These are phyloP conservation scores for Dione vanillae DNA, from an alignment of 2,888 invertebrate species.

Conservation along the genomic window DNA sequence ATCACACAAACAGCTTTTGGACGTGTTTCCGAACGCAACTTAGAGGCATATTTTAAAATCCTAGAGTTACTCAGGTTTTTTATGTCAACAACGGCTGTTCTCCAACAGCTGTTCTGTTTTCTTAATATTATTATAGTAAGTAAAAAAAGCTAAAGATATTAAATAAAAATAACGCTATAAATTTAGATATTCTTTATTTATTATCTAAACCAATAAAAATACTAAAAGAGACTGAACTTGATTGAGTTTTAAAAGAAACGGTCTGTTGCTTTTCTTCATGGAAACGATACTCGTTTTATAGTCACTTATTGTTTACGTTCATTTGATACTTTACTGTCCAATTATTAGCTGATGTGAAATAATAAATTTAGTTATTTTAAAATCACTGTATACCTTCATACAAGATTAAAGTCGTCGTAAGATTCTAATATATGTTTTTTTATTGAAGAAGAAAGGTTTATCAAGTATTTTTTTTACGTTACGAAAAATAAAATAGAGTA, in stretches of 20 bases:
- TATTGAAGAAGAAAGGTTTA: too few relatives aligned
- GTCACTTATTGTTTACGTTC: conserved; percentile 12
- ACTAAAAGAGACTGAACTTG: conserved; percentile 17
- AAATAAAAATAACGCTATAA: conserved; percentile 11
- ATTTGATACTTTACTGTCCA: conserved; percentile 14
- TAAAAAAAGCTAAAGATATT: too few relatives aligned
- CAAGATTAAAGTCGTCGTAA: background rate
- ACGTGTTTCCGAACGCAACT: too few relatives aligned
- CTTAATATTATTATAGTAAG: too few relatives aligned
- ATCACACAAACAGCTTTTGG: too few relatives aligned
- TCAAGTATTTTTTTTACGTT: too few relatives aligned
- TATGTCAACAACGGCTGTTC: too few relatives aligned
- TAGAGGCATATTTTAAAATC: too few relatives aligned
- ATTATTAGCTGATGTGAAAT: background rate
- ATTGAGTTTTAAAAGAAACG: conserved; percentile 31
- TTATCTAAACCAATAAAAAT: conserved; percentile 5
- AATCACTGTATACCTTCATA: background rate
- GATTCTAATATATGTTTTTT: background rate
- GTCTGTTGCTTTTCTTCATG: conserved; percentile 18
- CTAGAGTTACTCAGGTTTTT: too few relatives aligned
- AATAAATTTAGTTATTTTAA: background rate
- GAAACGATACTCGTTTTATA: conserved; percentile 24
- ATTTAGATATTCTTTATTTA: background rate
- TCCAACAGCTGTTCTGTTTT: too few relatives aligned
- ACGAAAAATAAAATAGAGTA: too few relatives aligned